Conservation (phyloP, 2,113 vertebrate genomes). For the Dicrurus megarhynchus region DNA sequence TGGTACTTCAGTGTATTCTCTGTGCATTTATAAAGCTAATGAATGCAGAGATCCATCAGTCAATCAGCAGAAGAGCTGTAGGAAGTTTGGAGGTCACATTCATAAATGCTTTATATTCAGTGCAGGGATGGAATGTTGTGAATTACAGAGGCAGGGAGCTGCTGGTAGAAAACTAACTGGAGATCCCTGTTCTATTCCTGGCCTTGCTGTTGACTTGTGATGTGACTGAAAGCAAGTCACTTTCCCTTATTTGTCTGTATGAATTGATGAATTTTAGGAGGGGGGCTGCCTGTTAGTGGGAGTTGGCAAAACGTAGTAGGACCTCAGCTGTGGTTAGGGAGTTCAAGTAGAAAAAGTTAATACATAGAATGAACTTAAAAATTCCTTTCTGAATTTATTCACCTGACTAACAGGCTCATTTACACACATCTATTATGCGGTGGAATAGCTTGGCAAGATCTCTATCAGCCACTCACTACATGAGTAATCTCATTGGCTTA, state of each 20-base stretch:
- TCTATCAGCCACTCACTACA: neutral
- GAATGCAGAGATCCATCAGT: conserved; percentile 1
- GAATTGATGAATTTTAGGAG: neutral
- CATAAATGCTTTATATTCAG: conserved; percentile 26
- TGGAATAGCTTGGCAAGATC: conserved; percentile 17
- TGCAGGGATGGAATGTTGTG: neutral
- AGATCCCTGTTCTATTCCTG: neutral
- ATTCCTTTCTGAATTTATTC: neutral
- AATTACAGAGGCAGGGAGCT: neutral
- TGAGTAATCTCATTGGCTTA: conserved; percentile 14
- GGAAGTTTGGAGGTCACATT: conserved; percentile 50
- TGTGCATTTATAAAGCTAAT: conserved; percentile 44
- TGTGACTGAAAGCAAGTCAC: neutral
- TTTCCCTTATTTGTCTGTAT: neutral
- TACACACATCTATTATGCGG: neutral
- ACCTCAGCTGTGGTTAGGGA: neutral
- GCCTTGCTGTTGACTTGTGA: neutral
- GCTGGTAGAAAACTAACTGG: neutral
- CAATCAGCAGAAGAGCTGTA: neutral
- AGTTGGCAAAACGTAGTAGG: neutral
- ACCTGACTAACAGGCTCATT: conserved; percentile 1
- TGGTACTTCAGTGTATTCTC: conserved; percentile 12
- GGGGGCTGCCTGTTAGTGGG: neutral
- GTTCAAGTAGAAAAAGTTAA: neutral
- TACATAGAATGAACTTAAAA: neutral